Evolutionary conservation across 2,888 invertebrate species (phyloP).

Genomic region (Oscheius myriophilus): DNA sequence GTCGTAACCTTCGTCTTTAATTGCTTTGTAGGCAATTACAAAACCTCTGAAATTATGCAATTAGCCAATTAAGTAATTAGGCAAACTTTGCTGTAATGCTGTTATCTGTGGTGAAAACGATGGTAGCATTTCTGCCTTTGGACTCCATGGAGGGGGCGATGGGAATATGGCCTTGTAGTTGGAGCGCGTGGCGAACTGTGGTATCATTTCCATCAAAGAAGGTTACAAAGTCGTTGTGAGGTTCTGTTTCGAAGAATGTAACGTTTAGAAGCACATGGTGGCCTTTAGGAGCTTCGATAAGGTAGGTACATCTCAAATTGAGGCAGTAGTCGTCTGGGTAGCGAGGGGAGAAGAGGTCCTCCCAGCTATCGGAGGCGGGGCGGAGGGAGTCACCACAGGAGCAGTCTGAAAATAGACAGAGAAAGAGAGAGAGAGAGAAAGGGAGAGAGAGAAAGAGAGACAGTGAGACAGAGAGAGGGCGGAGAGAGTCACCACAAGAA

Average conservation of each 20-base stretch:
- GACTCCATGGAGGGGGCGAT: not conserved
- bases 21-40: conserved; percentile 18
- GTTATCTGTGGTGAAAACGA: not conserved
- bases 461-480: no score
- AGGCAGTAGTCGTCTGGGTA: conserved; percentile 22
- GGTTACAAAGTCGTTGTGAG: conserved; percentile 15
- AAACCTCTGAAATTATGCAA: conserved; percentile 13
- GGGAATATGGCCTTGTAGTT: conserved; percentile 17
- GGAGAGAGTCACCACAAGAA: no score
- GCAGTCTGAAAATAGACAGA: not conserved
- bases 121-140: conserved; percentile 5
- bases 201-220: conserved; percentile 14
- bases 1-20: conserved; percentile 4
- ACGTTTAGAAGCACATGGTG: conserved; percentile 12
- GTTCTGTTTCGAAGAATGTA: conserved; percentile 22
- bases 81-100: conserved; percentile 6
- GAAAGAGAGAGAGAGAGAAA: not conserved
- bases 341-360: conserved; percentile 13
- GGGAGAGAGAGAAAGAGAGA: no score
- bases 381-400: not conserved
- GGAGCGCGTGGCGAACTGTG: not conserved
- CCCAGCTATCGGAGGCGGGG: not conserved
- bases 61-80: not conserved
- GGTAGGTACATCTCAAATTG: conserved; percentile 6
- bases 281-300: conserved; percentile 12